Conservation (phyloP, 2,797 vertebrate genomes). For the Psittacula echo region DNA sequence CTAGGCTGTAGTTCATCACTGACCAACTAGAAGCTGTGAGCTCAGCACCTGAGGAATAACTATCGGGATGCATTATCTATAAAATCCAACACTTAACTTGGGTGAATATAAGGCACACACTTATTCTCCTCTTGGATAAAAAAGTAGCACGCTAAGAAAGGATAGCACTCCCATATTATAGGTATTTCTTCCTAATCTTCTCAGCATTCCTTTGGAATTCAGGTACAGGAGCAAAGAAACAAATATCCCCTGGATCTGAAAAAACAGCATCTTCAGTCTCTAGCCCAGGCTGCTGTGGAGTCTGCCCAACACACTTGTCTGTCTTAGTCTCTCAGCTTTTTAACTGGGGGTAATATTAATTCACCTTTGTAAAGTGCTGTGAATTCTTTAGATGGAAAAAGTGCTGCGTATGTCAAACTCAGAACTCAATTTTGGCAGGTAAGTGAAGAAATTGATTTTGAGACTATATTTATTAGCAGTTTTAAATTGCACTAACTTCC, state of each 20-base stretch:
- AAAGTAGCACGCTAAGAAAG: not conserved
- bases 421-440: conserved; percentile 53
- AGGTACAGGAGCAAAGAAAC: not conserved
- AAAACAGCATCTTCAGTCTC: not conserved
- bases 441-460: conserved; percentile 60
- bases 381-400: conserved; percentile 47
- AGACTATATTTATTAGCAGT: conserved; percentile 52
- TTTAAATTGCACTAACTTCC: conserved; percentile 50
- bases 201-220: not conserved
- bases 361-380: conserved; percentile 42
- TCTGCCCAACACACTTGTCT: not conserved
- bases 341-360: conserved; percentile 30
- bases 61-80: not conserved
- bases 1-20: not conserved
- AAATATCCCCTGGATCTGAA: not conserved
- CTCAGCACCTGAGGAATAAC: not conserved
- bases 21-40: not conserved
- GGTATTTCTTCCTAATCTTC: not conserved
- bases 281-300: not conserved
- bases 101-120: not conserved
- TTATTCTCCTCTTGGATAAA: not conserved
- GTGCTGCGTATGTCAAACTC: not conserved
- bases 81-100: not conserved
- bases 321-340: conserved; percentile 1
- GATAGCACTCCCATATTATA: not conserved